Base-by-base conservation (phyloP, 2,113 vertebrate species). In the Willisornis vidua region DNA sequence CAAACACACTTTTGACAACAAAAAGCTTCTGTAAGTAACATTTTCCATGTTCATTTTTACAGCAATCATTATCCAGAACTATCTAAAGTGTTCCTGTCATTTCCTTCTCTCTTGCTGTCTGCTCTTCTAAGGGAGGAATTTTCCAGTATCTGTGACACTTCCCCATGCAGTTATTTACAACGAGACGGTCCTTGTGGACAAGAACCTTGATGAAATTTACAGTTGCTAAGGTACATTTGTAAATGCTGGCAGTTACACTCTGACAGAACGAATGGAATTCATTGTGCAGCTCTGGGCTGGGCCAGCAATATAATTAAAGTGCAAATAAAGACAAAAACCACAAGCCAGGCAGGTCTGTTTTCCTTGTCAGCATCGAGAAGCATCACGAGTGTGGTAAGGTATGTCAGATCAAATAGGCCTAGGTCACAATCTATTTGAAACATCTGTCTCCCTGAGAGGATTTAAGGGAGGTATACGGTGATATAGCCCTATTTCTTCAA, bases 401-500 rank as follows among this genome's bases (percentile, higher is more conserved):
- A 78, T 48, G 76, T 93, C 92, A 91, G 93, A 85, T 96, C 74
- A 80, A 71, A 79, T 15, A 95, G 96, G 96, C 90, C 94, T 93
- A 94, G 82, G 82, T 93, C 89, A 96, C 71, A 96, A 87, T 75
- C 77, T 90, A 22, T 94, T 78, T 90, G 57, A 96, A 98, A 95
- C 59, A 91, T 66, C 63, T 80, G 9, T 98, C 97, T 97, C 97
- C 97, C 97, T 98, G 97, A 98, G 97, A 97, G 85, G 62, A 91
- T 92, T 91, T 94, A 96, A 96, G 90, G 96, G 96, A 96, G 96
- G 97, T 96, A 96, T 95, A 90, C 79, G 19, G 79, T 66, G 92
- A 89, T 85, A 94, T 87, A 96, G 96, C 96, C 97, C 96, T 97
- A 76, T 95, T 97, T 97, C 90, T 93, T 95, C 89, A 94, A 94